Base-by-base conservation (phyloP, 2,797 vertebrate genomes). In the Carcharodon carcharias region DNA sequence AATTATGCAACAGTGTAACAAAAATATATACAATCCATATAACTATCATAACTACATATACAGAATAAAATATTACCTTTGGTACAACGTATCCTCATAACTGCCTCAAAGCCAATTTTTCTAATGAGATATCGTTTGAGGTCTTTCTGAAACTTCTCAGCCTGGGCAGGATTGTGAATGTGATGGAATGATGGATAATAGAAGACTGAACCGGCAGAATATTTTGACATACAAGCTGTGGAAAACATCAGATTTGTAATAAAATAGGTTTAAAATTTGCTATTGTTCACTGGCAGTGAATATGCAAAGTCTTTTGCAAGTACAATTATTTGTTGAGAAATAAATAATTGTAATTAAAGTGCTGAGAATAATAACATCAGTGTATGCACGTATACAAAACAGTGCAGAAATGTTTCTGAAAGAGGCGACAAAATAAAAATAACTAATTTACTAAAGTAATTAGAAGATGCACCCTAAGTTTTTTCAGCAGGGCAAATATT, bases 81-180 rank as follows among this genome's bases (percentile, higher is more conserved):
- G 45, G 99, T 99, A 97, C 99, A 99, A 61, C 99, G 98, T 98
- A 99, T 99, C 97, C 99, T 99, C 99, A 99, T 99, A 96, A 99
- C 99, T 0, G 99, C 99, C 98, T 99, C 99, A 71, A 99, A 99
- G 96, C 99, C 99, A 93, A 99, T 99, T 98, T 99, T 99, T 96
- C 99, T 98, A 96, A 98, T 99, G 96, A 99, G 98, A 97, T 99
- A 99, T 89, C 99, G 98, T 97, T 99, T 98, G 4, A 99, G 98
- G 96, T 99, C 99, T 96, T 98, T 98, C 96, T 99, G 98, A 96
- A 99, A 97, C 97, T 99, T 99, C 96, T 99, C 98, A 28, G 98
- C 97, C 97, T 98, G 99, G 73, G 98, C 97, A 61, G 98, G 97
- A 97, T 99, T 99, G 97, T 99, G 99, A 96, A 97, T 97, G 96